A percentile compares a stretch with the other conserved stretches of the same genome.
Evolutionary conservation across 2,797 vertebrate genomes (phyloP).

Genomic region (Apodemus agrarius): DNA sequence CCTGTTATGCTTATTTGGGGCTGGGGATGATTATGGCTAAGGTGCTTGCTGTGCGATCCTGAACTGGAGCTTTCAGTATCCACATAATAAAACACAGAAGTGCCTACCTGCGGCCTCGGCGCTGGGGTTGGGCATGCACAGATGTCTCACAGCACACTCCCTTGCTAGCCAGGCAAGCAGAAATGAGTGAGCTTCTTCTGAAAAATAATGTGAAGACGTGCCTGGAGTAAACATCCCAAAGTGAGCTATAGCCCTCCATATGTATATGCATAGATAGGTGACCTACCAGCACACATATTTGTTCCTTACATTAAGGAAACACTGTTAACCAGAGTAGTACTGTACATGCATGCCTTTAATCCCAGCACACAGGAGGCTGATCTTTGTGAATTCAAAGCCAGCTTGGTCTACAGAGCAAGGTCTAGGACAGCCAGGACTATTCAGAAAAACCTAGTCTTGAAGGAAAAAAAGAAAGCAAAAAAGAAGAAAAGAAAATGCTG

Average conservation of each 20-base stretch:
- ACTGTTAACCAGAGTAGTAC: neutral
- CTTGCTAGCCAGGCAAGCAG: neutral
- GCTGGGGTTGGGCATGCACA: neutral
- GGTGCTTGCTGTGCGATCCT: neutral
- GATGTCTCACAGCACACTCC: neutral
- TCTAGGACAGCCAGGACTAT: neutral
- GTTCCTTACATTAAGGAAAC: neutral
- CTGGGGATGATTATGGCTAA: neutral
- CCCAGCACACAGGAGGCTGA: neutral
- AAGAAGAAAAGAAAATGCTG: neutral
- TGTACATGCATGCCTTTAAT: neutral
- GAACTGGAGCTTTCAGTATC: neutral
- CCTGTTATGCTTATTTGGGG: neutral
- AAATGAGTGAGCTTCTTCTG: neutral
- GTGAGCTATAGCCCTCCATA: neutral
- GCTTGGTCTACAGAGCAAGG: neutral
- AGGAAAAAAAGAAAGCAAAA: neutral
- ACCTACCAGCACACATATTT: neutral
- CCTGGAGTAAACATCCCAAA: neutral
- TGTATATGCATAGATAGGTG: neutral
- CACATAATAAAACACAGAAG: neutral
- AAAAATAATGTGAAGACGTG: neutral
- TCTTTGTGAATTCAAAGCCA: neutral
- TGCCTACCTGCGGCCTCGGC: too few relatives aligned
- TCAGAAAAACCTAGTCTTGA: neutral